Conservation (phyloP, 2,113 vertebrate species). For the Climacteris rufus region DNA sequence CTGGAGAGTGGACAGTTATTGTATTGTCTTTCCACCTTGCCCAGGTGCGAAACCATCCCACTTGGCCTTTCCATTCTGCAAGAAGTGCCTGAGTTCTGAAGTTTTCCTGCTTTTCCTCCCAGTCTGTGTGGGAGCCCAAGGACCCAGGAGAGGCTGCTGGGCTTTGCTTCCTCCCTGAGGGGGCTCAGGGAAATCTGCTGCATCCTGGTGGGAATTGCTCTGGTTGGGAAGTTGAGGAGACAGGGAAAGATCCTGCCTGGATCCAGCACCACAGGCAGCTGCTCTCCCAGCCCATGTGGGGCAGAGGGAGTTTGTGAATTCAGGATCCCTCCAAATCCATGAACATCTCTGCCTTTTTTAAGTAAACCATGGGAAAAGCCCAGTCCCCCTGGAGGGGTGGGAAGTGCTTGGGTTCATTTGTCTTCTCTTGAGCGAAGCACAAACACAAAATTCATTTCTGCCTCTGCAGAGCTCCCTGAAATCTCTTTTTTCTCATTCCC, state of each 20-base stretch:
- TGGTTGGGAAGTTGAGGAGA: background rate
- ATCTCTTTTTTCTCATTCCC: background rate
- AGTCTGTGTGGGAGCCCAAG: background rate
- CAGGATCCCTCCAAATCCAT: background rate
- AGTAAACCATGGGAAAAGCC: background rate
- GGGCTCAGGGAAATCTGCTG: background rate
- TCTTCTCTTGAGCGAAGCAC: background rate
- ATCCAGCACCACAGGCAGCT: too few species aligned
- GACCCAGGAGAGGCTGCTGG: background rate
- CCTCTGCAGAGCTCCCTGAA: background rate
- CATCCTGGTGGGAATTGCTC: background rate
- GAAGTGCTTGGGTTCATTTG: background rate
- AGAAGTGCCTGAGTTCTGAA: background rate
- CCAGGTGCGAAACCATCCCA: background rate
- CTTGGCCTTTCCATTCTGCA: background rate
- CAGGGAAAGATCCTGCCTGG: background rate
- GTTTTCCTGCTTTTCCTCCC: background rate
- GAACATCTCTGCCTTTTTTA: background rate
- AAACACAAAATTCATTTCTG: background rate
- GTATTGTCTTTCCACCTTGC: background rate
- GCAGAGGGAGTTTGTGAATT: background rate
- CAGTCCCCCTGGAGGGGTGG: background rate
- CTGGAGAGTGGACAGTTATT: fast-evolving
- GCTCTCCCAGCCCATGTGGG: too few species aligned
- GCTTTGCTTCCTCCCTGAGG: background rate